Evolutionary conservation across 2,113 vertebrate genomes (phyloP).

Genomic region (Cricetomys ansorgei): DNA sequence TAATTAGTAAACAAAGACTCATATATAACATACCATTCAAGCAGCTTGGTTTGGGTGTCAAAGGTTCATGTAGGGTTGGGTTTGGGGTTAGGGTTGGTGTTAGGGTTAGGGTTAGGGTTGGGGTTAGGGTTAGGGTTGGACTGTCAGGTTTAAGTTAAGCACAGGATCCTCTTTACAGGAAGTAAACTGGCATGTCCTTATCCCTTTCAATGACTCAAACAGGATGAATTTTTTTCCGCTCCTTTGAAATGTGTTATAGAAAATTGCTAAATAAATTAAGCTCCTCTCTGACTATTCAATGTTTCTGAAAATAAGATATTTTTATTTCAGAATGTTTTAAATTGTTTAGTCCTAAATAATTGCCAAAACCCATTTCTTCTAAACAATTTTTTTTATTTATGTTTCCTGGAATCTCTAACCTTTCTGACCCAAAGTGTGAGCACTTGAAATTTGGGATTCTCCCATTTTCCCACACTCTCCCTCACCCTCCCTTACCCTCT

Average conservation of each 20-base stretch:
- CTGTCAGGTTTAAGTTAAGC: not conserved
- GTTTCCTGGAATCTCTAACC: not conserved
- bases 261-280: conserved; percentile 25
- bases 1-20: conserved; percentile 81
- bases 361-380: not conserved
- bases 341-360: not conserved
- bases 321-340: not conserved
- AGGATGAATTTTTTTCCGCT: not conserved
- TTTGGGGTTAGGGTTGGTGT: too few species aligned
- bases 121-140: too few species aligned
- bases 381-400: not conserved
- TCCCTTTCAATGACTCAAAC: not conserved
- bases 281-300: not conserved
- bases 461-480: not conserved
- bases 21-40: conserved; percentile 68
- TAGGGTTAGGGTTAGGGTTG: too few species aligned
- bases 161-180: not conserved
- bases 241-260: not conserved
- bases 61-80: not conserved
- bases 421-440: not conserved
- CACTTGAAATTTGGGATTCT: not conserved
- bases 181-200: not conserved
- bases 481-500: not conserved
- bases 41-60: conserved; percentile 9
- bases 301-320: conserved; percentile 14